A percentile compares a stretch with the other conserved stretches of the same genome.
phyloP scores from a whole-genome alignment of 2,113 vertebrate genomes.

The Toxotes chatareus region DNA sequence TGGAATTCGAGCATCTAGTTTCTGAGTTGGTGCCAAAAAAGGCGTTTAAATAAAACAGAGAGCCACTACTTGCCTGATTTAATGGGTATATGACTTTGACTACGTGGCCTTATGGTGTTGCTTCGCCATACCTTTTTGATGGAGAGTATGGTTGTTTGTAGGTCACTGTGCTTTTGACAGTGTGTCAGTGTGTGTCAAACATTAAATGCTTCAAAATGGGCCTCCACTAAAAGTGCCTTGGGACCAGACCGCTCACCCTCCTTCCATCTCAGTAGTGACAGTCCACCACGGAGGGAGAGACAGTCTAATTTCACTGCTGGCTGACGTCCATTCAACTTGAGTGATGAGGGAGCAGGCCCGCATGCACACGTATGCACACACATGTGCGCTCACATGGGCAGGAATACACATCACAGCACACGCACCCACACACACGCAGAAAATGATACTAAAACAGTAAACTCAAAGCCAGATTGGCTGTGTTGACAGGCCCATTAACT shows the following conservation, averaged over 20 bases:
- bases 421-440: slow-evolving; percentile 19
- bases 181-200: slow-evolving; percentile 77
- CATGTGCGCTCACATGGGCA: slow-evolving; percentile 33
- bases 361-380: slow-evolving; percentile 45
- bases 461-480: slow-evolving; percentile 62
- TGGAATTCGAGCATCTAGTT: slow-evolving; percentile 46
- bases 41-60: slow-evolving; percentile 46
- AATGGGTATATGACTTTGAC: slow-evolving; percentile 56
- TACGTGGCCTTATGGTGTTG: slow-evolving; percentile 4
- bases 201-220: slow-evolving; percentile 75
- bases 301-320: slow-evolving; percentile 84
- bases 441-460: slow-evolving; percentile 71
- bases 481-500: slow-evolving; percentile 80
- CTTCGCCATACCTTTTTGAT: slow-evolving; percentile 53
- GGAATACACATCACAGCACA: slow-evolving; percentile 31
- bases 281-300: slow-evolving; percentile 74
- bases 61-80: slow-evolving; percentile 50
- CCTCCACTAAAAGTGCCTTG: slow-evolving; percentile 71
- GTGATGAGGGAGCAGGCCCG: slow-evolving; percentile 74
- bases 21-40: slow-evolving; percentile 62
- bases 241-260: slow-evolving; percentile 76
- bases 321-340: slow-evolving; percentile 79
- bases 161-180: slow-evolving; percentile 80
- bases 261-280: slow-evolving; percentile 71
- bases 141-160: slow-evolving; percentile 68